Evolutionary conservation across 1,140 invertebrate genomes (phyloP).

Genomic region (Sesamia nonagrioides): DNA sequence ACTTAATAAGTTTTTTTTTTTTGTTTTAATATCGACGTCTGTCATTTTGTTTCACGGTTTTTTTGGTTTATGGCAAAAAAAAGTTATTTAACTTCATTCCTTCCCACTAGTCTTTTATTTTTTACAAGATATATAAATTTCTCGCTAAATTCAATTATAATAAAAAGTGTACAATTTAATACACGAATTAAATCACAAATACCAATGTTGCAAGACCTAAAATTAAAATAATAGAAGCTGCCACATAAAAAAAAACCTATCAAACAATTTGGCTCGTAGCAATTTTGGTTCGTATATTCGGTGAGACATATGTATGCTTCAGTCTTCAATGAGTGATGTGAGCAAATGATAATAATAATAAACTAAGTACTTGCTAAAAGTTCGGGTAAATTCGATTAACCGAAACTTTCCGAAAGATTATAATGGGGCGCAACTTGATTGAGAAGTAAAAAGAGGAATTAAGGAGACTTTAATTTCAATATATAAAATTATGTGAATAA

Average conservation of each 20-base stretch:
- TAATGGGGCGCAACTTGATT: not conserved
- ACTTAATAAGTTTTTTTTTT: no score
- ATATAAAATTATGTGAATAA: no score
- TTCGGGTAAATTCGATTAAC: not conserved
- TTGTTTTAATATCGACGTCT: no score
- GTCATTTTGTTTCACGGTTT: no score
- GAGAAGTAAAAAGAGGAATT: no score
- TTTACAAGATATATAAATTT: no score
- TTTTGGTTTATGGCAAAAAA: no score
- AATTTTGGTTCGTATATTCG: slow-evolving; percentile 67
- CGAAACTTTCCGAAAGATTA: not conserved
- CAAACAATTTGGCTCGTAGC: slow-evolving; percentile 66
- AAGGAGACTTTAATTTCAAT: no score
- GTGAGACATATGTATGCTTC: slow-evolving; percentile 58
- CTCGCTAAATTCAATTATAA: no score
- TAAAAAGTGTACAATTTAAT: no score
- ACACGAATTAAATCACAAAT: not conserved
- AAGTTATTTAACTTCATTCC: no score
- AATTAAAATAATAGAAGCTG: slow-evolving; percentile 42
- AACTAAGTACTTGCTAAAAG: slow-evolving; percentile 26
- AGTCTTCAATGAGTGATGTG: slow-evolving; percentile 63
- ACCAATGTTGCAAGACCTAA: slow-evolving; percentile 37
- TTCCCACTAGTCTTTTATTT: no score
- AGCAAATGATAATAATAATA: slow-evolving; percentile 44
- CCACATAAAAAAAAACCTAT: slow-evolving; percentile 37